phyloP scores from a whole-genome alignment of 2,113 vertebrate genomes.

The Pteruthius melanotis region DNA sequence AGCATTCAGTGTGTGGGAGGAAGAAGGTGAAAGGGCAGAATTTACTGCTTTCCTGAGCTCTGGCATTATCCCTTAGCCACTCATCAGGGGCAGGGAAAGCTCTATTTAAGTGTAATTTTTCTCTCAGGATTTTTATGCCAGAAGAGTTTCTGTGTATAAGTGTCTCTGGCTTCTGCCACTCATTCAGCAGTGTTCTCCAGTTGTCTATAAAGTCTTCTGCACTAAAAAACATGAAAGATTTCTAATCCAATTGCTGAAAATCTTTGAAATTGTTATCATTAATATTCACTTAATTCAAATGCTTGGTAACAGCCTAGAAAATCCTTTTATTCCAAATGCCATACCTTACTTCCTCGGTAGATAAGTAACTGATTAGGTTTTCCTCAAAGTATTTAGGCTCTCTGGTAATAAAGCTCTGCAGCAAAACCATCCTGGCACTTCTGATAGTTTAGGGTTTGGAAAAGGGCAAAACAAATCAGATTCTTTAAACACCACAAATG shows the following conservation, averaged over 20 bases:
- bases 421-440: background rate
- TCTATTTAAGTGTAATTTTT: background rate
- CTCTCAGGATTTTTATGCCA: background rate
- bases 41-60: background rate
- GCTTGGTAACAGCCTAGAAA: background rate
- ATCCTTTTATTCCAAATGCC: background rate
- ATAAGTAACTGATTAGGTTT: background rate
- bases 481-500: background rate
- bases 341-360: background rate
- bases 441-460: background rate
- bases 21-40: background rate
- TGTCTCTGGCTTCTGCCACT: background rate
- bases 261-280: constrained; percentile 2
- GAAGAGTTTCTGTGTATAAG: background rate
- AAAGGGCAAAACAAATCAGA: background rate
- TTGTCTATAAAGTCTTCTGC: background rate
- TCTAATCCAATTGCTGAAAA: background rate
- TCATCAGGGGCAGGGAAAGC: background rate
- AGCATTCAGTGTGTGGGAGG: background rate
- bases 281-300: background rate
- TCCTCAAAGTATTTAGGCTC: background rate
- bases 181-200: background rate
- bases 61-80: background rate
- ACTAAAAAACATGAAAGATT: background rate
- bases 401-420: background rate